Percentiles rank a stretch among this genome's conserved stretches.
Evolutionary conservation across 2,113 vertebrate genomes (phyloP).

Genomic region (Hemibagrus wyckioides): DNA sequence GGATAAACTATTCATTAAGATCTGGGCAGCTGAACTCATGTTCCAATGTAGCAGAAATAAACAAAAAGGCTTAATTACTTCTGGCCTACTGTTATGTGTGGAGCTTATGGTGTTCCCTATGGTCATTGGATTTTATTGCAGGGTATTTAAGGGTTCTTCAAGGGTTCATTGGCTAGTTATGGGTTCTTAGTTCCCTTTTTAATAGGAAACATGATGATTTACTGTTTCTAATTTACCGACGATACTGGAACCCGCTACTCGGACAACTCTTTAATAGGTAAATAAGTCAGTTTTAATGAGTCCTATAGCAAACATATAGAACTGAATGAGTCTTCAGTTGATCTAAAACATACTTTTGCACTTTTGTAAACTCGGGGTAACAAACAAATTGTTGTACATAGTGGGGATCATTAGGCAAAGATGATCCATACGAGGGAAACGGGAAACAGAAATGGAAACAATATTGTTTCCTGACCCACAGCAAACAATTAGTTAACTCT

Average conservation of each 20-base stretch:
- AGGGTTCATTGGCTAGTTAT: background rate
- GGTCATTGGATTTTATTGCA: constrained; percentile 28
- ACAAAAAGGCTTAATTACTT: constrained; percentile 47
- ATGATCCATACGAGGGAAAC: background rate
- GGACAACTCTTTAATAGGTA: background rate
- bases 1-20: constrained; percentile 52
- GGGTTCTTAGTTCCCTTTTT: background rate
- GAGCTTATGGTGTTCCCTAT: constrained; percentile 30
- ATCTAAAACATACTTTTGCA: background rate
- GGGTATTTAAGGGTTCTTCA: constrained; percentile 31
- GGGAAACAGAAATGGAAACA: background rate
- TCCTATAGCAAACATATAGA: background rate
- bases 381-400: background rate
- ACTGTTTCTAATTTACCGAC: background rate
- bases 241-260: background rate
- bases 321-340: background rate
- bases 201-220: background rate
- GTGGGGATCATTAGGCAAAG: background rate
- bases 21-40: constrained; percentile 43
- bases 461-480: background rate
- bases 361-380: background rate
- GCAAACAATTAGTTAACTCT: background rate
- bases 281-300: background rate
- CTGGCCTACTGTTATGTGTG: constrained; percentile 28
- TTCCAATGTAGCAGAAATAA: constrained; percentile 42